A percentile compares a stretch with the other conserved stretches of the same genome.
phyloP scores from a whole-genome alignment of 2,888 invertebrate genomes.

The Dilophus febrilis region DNA sequence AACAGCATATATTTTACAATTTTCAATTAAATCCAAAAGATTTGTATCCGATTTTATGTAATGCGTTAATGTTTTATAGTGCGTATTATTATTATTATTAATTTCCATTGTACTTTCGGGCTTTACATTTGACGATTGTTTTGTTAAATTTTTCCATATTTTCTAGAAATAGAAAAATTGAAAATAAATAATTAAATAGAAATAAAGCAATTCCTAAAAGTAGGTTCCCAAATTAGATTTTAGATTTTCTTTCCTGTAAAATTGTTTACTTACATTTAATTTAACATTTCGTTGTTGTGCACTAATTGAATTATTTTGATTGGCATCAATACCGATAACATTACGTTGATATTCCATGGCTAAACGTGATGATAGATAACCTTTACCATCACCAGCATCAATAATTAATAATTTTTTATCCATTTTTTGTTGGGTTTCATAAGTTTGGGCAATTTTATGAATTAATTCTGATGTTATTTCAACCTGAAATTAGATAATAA shows the following conservation, averaged over 20 bases:
- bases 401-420: slow-evolving; percentile 34
- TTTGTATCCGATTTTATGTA: slow-evolving; percentile 43
- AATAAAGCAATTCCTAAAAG: not conserved
- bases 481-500: slow-evolving; percentile 31
- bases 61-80: slow-evolving; percentile 42
- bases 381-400: slow-evolving; percentile 82
- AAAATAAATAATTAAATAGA: slow-evolving; percentile 9
- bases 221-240: too few relatives aligned
- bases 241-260: too few relatives aligned
- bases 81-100: slow-evolving; percentile 12
- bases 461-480: slow-evolving; percentile 44
- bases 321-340: slow-evolving; percentile 70
- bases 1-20: slow-evolving; percentile 15
- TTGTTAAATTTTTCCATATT: slow-evolving; percentile 38
- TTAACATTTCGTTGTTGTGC: slow-evolving; percentile 36
- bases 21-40: slow-evolving; percentile 31
- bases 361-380: slow-evolving; percentile 62
- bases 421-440: not conserved
- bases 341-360: slow-evolving; percentile 50
- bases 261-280: slow-evolving; percentile 19
- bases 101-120: not conserved
- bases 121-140: not conserved
- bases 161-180: not conserved
- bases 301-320: slow-evolving; percentile 44
- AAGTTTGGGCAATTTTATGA: slow-evolving; percentile 16